Base-by-base conservation (phyloP, 2,113 vertebrate genomes). In the Hippoglossus stenolepis region DNA sequence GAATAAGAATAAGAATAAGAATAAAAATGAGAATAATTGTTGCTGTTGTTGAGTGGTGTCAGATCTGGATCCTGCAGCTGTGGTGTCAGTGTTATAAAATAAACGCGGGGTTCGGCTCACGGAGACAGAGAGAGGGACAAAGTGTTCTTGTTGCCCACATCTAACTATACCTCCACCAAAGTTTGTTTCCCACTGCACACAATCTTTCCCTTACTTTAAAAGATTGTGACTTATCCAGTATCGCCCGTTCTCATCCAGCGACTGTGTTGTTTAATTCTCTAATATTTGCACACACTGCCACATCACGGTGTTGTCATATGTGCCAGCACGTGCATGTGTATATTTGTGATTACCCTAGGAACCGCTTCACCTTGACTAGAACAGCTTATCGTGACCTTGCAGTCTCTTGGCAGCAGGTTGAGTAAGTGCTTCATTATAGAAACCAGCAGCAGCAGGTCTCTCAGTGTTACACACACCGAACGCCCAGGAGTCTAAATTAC, bases 351-450 rank as follows among this genome's bases (percentile, higher is more conserved):
- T 87, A 66, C 61, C 83, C 80, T 10, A 23, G 43, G 84, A 84
- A 83, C 26, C 28, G 47, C 78, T 54, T 66, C 65, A 60, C 70
- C 57, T 61, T 47, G 79, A 53, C 76, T 75, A 2, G 66, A 85
- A 71, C 64, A 60, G 77, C 76, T 75, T 82, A 73, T 82, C 63
- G 53, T 85, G 88, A 88, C 85, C 85, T 87, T 82, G 86, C 69
- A 72, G 72, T 79, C 81, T 79, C 65, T 84, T 60, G 75, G 88
- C 80, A 83, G 79, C 76, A 71, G 75, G 57, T 72, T 91, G 90
- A 90, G 68, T 89, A 82, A 87, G 79, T 88, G 81, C 88, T 90
- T 91, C 85, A 88, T 91, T 89, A 86, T 77, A 64, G 73, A 83
- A 79, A 84, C 72, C 65, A 80, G 67, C 82, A 80, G 70, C 80